Base-by-base conservation (phyloP, 2,888 invertebrate genomes). In the Patella pellucida region DNA sequence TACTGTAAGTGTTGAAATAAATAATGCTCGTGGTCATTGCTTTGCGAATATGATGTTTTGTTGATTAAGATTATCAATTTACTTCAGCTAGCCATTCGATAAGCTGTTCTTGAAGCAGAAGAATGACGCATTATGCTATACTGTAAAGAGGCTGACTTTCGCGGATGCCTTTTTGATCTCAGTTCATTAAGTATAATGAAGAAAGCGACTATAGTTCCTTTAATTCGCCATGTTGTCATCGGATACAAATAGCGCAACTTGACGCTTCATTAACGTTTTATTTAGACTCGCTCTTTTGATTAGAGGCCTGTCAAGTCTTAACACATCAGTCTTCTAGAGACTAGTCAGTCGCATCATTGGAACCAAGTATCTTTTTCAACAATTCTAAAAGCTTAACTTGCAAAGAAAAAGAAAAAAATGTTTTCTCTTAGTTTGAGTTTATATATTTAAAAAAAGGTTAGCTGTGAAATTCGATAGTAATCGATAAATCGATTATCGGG, bases 161-260 rank as follows among this genome's bases (percentile, higher is more conserved):
- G 23, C 62, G 19, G 23, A 62, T 62, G 62, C 23, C 62, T 62
- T 62, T 62, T 62, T 62, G 19, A 62, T 62, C 23, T 62, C 62
- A 62, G 62, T 62, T 62, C 62, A 62, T 62, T 62, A 62, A 23
- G 23, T 62, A 23, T 62, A 62, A 23, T 62, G 23, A 62, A 23
- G 62, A 23, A 62, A 62, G 19, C 62, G 23, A 23, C 23, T 23
- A 62, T 23, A 19, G 41, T 69, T 69, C n/a, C 69, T 69, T 41
- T 41, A 41, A 41, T 41, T 41, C 41, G 41, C 41, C 41, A 41
- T 27, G 69, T 69, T 69, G 11, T 50, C 69, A 41, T 69, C 23
- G 62, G 54, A 74, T 74, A 74, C 74, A 74, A 74, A 74, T 69
- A 69, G 74, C 50, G 31, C 50, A 51, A 69, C 69, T 74, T 74